phyloP scores from a whole-genome alignment of 2,888 invertebrate species.

The Epinotia demarniana region DNA sequence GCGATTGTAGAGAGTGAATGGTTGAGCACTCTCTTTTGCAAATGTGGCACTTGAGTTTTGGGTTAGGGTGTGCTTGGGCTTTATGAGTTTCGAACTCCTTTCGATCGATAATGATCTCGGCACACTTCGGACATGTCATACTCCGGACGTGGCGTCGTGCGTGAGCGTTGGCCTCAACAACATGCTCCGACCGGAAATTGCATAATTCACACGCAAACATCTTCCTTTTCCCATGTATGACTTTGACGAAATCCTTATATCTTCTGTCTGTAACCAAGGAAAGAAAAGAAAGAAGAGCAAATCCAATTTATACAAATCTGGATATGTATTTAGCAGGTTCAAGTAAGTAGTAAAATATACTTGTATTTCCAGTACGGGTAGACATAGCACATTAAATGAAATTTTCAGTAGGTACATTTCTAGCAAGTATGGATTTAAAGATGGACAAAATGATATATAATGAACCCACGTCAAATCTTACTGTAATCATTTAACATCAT shows the following conservation, averaged over 20 bases:
- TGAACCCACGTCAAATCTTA: no score
- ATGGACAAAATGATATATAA: no score
- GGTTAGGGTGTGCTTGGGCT: not conserved
- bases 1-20: not conserved
- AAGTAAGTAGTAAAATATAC: no score
- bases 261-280: not conserved
- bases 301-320: not conserved
- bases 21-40: not conserved
- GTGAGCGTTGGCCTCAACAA: not conserved
- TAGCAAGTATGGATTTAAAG: no score
- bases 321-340: not conserved
- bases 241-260: constrained; percentile 4
- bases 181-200: not conserved
- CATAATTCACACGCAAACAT: not conserved
- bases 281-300: not conserved
- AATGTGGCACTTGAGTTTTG: not conserved
- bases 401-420: no score
- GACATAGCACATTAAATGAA: no score
- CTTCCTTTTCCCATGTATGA: not conserved
- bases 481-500: no score
- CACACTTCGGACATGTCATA: not conserved
- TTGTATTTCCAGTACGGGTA: no score
- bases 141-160: not conserved
- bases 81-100: not conserved
- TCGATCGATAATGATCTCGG: not conserved